A percentile compares a stretch with the other conserved stretches of the same genome.
These are phyloP conservation scores for Dicranocentrus wangi DNA, from an alignment of 2,888 invertebrate species.

Conservation along the genomic window DNA sequence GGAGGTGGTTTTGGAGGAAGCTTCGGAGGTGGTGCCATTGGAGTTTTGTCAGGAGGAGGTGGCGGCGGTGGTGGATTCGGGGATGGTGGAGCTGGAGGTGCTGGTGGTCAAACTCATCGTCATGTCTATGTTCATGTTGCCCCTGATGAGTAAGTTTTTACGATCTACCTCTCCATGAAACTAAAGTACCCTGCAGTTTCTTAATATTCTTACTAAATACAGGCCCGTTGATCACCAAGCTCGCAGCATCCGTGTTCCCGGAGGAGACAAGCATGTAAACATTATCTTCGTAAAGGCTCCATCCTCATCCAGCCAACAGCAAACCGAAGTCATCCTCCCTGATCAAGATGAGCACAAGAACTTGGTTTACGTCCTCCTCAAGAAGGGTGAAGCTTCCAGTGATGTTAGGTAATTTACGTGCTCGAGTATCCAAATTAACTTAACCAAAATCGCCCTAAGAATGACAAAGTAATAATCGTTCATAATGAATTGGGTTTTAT, in stretches of 20 bases:
- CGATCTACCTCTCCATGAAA: constrained; percentile 75
- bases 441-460: constrained; percentile 24
- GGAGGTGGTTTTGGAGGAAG: constrained; percentile 13
- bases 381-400: constrained; percentile 47
- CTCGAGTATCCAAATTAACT: background rate
- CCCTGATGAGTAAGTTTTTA: constrained; percentile 36
- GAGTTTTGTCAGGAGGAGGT: constrained; percentile 24
- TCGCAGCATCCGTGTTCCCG: constrained; percentile 56
- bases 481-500: background rate
- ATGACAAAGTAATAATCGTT: constrained; percentile 35
- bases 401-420: constrained; percentile 28
- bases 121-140: constrained; percentile 49
- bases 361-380: constrained; percentile 53
- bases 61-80: constrained; percentile 20
- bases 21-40: constrained; percentile 20
- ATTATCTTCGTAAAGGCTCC: constrained; percentile 59
- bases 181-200: too few relatives aligned
- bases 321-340: constrained; percentile 62
- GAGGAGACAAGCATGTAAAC: constrained; percentile 61
- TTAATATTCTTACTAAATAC: too few relatives aligned
- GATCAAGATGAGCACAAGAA: constrained; percentile 55
- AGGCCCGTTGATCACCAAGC: constrained; percentile 31
- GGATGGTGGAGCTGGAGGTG: constrained; percentile 39
- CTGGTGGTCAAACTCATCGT: constrained; percentile 74
- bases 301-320: constrained; percentile 28